Conservation (phyloP, 2,797 vertebrate genomes). For the Gymnoscopelus braueri region DNA sequence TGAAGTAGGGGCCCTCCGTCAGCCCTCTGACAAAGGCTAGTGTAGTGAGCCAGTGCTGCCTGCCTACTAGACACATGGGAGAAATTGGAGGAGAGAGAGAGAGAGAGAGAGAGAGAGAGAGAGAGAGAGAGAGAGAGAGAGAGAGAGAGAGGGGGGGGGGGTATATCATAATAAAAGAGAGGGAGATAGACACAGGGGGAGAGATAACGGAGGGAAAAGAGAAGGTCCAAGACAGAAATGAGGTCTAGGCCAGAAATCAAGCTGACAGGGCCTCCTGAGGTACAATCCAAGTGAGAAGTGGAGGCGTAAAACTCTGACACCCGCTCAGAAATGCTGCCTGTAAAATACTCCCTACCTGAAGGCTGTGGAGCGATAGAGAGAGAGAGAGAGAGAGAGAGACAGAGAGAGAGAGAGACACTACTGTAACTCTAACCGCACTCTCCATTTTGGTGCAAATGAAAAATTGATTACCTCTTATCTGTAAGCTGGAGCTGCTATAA, state of each 20-base stretch:
- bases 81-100: too few relatives aligned
- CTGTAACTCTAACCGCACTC: slow-evolving; percentile 65
- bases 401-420: neutral
- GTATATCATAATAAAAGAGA: too few relatives aligned
- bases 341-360: slow-evolving; percentile 37
- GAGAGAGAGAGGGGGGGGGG: too few relatives aligned
- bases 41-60: slow-evolving; percentile 25
- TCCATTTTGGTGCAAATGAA: slow-evolving; percentile 68
- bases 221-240: slow-evolving; percentile 23
- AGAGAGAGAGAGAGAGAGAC: slow-evolving; percentile 15
- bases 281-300: slow-evolving; percentile 20
- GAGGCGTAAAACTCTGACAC: slow-evolving; percentile 27
- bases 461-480: slow-evolving; percentile 62
- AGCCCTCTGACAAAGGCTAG: slow-evolving; percentile 32
- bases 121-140: slow-evolving; percentile 10
- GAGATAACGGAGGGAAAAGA: neutral
- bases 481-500: slow-evolving; percentile 55
- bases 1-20: slow-evolving; percentile 39
- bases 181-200: slow-evolving; percentile 11
- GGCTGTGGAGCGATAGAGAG: slow-evolving; percentile 10
- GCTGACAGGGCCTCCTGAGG: slow-evolving; percentile 53
- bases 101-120: neutral
- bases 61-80: too few relatives aligned
- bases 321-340: slow-evolving; percentile 29
- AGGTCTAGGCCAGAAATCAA: slow-evolving; percentile 34